phyloP scores from a whole-genome alignment of 2,113 vertebrate genomes.

The Thalassoma bifasciatum region DNA sequence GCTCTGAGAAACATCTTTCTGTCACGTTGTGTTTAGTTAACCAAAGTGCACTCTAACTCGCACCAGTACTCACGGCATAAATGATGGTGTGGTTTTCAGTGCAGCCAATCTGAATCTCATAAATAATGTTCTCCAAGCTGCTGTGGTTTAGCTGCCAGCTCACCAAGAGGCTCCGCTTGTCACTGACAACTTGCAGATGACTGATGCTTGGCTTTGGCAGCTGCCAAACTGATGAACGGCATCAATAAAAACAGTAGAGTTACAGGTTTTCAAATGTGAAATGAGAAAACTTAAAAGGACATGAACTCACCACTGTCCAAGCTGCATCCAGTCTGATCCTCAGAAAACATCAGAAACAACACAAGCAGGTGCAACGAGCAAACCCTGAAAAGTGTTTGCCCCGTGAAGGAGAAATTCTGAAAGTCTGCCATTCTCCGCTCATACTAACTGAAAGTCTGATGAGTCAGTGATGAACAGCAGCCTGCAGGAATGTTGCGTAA shows the following conservation, averaged over 20 bases:
- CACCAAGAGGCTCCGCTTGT: slow-evolving; percentile 44
- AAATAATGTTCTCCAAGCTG: background rate
- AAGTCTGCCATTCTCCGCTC: too few relatives aligned
- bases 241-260: background rate
- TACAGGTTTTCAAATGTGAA: background rate
- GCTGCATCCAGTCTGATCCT: slow-evolving; percentile 3
- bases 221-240: slow-evolving; percentile 18
- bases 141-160: slow-evolving; percentile 51
- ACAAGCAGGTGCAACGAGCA: slow-evolving; percentile 5
- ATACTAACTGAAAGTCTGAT: background rate
- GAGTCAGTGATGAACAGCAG: background rate
- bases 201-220: slow-evolving; percentile 25
- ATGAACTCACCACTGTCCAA: slow-evolving; percentile 40
- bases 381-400: slow-evolving; percentile 2
- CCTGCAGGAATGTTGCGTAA: slow-evolving; percentile 1
- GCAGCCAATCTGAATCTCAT: slow-evolving; percentile 69
- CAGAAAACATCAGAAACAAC: slow-evolving; percentile 28
- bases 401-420: background rate
- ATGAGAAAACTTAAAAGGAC: background rate
- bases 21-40: too few relatives aligned
- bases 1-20: too few relatives aligned
- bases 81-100: slow-evolving; percentile 35
- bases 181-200: slow-evolving; percentile 15
- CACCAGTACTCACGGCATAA: slow-evolving; percentile 56
- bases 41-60: too few relatives aligned